phyloP scores from a whole-genome alignment of 2,797 vertebrate species.

The Tokudaia muenninki region DNA sequence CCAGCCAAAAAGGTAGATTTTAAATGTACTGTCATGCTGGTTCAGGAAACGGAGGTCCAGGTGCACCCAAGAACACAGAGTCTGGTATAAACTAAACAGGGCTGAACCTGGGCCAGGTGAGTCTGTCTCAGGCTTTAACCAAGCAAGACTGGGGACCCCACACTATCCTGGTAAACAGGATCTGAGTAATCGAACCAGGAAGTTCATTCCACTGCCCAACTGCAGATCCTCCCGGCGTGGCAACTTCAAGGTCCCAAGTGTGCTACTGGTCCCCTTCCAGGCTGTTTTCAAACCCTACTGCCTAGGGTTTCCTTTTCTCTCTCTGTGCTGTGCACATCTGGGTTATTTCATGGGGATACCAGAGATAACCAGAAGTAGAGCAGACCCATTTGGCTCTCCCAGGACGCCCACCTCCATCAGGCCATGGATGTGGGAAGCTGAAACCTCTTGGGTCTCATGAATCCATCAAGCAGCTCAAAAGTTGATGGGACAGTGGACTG shows the following conservation, averaged over 20 bases:
- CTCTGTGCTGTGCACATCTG: neutral
- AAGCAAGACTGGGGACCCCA: neutral
- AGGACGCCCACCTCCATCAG: neutral
- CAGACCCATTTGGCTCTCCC: rapidly evolving
- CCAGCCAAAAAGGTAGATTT: neutral
- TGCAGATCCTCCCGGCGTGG: neutral
- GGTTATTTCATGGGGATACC: rapidly evolving
- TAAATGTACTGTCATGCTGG: rapidly evolving
- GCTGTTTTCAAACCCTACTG: neutral
- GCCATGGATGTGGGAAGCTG: neutral
- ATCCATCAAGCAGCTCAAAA: neutral
- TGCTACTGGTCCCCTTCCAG: neutral
- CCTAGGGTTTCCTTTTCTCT: neutral
- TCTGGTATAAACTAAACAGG: neutral
- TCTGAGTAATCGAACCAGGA: neutral
- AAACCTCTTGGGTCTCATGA: neutral
- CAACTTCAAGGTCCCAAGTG: neutral
- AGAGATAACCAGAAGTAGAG: neutral
- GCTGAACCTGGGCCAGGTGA: rapidly evolving
- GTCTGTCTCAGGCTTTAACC: neutral
- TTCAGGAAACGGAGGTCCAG: neutral
- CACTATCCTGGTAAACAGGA: neutral
- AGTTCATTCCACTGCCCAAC: neutral
- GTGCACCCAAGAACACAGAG: neutral
- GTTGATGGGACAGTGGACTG: neutral